These are phyloP conservation scores for Tupaia tana DNA, from an alignment of 2,113 vertebrate genomes.

Conservation along the genomic window DNA sequence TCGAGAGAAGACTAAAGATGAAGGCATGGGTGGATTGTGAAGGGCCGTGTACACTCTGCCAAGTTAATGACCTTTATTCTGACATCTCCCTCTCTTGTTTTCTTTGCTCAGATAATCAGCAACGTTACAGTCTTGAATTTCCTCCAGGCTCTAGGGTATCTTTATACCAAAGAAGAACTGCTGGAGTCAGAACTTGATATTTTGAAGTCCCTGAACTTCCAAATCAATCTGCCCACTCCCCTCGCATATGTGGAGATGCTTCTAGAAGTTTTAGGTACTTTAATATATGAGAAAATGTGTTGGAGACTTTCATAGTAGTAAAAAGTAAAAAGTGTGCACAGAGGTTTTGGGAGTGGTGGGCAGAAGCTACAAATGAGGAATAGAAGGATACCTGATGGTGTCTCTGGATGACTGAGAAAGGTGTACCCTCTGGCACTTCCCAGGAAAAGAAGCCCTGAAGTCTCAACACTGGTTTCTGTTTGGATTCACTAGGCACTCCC, in stretches of 20 bases:
- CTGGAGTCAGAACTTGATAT: conserved; percentile 92
- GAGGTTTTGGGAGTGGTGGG: conserved; percentile 3
- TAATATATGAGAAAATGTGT: not conserved
- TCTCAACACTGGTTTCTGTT: conserved; percentile 25
- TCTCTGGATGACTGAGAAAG: not conserved
- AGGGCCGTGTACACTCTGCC: not conserved
- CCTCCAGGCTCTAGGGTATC: conserved; percentile 88
- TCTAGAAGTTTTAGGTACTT: conserved; percentile 94
- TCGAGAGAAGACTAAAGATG: not conserved
- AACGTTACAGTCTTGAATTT: conserved; percentile 89
- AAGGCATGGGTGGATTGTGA: not conserved
- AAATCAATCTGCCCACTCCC: conserved; percentile 90
- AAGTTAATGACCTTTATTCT: not conserved
- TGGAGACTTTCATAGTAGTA: not conserved
- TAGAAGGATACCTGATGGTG: not conserved
- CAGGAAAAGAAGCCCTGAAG: not conserved
- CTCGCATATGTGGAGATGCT: conserved; percentile 93
- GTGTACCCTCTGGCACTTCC: not conserved
- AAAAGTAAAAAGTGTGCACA: not conserved
- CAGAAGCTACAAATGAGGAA: not conserved
- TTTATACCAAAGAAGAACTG: conserved; percentile 89
- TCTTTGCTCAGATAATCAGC: conserved; percentile 88
- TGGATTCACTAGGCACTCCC: not conserved
- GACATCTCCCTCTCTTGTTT: not conserved
- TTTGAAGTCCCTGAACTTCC: conserved; percentile 92